Percentiles rank a stretch among this genome's conserved stretches.
These are phyloP conservation scores for Taurulus bubalis DNA, from an alignment of 2,113 vertebrate species.

Conservation along the genomic window DNA sequence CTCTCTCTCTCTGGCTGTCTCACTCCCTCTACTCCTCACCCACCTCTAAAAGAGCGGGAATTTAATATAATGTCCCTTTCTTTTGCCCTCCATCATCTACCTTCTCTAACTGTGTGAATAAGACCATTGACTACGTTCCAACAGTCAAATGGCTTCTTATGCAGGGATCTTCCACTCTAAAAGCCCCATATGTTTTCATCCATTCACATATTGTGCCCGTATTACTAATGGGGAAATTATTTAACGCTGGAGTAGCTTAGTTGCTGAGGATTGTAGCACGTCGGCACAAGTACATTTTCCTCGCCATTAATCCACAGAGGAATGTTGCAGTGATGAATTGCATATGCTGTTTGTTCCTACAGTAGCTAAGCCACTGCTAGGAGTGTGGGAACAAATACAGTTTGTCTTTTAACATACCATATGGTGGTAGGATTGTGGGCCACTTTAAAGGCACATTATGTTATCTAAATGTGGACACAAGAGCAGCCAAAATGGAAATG, in stretches of 20 bases:
- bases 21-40: conserved; percentile 21
- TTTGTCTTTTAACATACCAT: conserved; percentile 20
- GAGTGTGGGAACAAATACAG: neutral
- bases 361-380: too few relatives aligned
- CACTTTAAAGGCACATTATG: neutral
- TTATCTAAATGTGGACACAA: conserved; percentile 1
- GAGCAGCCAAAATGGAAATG: neutral
- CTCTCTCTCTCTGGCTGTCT: conserved; percentile 5
- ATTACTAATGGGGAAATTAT: conserved; percentile 50
- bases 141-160: conserved; percentile 43
- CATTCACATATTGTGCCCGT: conserved; percentile 16
- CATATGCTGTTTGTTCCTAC: conserved; percentile 13
- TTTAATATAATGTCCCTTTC: conserved; percentile 47
- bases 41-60: conserved; percentile 1
- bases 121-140: conserved; percentile 42
- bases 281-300: conserved; percentile 29
- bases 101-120: conserved; percentile 53
- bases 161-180: conserved; percentile 25
- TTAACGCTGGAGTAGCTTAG: conserved; percentile 22
- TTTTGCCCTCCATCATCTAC: conserved; percentile 30
- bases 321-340: conserved; percentile 41
- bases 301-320: conserved; percentile 53
- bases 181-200: conserved; percentile 34
- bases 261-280: conserved; percentile 10
- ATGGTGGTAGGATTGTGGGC: conserved; percentile 3